Conservation (phyloP, 2,797 vertebrate species). For the Discoglossus pictus region DNA sequence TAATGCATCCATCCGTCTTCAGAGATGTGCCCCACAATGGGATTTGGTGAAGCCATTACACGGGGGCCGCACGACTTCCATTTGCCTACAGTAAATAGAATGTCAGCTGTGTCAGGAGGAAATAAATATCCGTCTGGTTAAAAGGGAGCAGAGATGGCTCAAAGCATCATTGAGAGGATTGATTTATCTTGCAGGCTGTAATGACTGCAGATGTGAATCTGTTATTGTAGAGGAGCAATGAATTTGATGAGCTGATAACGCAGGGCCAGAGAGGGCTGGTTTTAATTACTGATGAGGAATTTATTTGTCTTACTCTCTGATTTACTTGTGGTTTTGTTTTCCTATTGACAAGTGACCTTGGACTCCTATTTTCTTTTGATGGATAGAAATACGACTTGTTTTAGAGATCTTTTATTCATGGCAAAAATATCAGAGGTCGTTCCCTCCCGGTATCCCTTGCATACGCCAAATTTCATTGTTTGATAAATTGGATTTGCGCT, state of each 20-base stretch:
- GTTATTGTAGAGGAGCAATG: slow-evolving; percentile 82
- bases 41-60: slow-evolving; percentile 80
- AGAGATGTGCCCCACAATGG: slow-evolving; percentile 73
- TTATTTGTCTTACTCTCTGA: slow-evolving; percentile 78
- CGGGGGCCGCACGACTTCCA: slow-evolving; percentile 76
- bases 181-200: slow-evolving; percentile 80
- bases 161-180: slow-evolving; percentile 78
- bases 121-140: slow-evolving; percentile 83
- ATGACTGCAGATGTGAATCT: slow-evolving; percentile 82
- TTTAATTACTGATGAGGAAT: slow-evolving; percentile 85
- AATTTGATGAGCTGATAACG: slow-evolving; percentile 81
- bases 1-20: slow-evolving; percentile 77
- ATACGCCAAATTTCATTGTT: slow-evolving; percentile 20
- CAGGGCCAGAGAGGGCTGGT: slow-evolving; percentile 74
- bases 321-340: slow-evolving; percentile 75
- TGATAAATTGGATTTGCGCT: slow-evolving; percentile 9
- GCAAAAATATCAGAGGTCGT: slow-evolving; percentile 61
- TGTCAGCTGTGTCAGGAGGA: slow-evolving; percentile 79
- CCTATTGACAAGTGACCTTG: slow-evolving; percentile 82
- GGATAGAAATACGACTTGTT: slow-evolving; percentile 58
- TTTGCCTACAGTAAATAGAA: slow-evolving; percentile 87
- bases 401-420: slow-evolving; percentile 61
- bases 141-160: slow-evolving; percentile 78
- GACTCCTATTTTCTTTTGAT: slow-evolving; percentile 60
- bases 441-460: slow-evolving; percentile 53